Base-by-base conservation (phyloP, 2,888 invertebrate species). In the Acrobeloides nanus region DNA sequence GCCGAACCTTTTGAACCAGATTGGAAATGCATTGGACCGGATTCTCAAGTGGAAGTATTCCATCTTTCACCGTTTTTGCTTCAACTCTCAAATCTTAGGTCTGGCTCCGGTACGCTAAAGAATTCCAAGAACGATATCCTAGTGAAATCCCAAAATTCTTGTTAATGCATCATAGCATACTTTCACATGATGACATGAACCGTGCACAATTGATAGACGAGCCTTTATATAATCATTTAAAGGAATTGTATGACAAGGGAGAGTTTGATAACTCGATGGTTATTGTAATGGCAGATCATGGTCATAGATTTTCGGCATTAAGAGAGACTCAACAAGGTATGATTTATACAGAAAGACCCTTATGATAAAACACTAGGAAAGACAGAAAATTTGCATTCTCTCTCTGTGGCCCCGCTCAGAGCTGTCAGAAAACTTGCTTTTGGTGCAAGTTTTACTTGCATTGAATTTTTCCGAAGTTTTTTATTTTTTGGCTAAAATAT, bases 241-340 rank as follows among this genome's bases (percentile, higher is more conserved):
- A 40, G 58, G 51, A 37, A 12, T 21, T 53, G 21, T 25, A 41
- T 34, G 71, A 77, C 3, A 78, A 78, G 1, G 83, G 83, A 0
- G 75, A 82, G 31, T 76, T 89, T 18, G 82, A 89, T 54, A 82
- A 86, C 61, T 87, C 90, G 0, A 72, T 92, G 55, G 75, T 93
- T 0, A 82, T 92, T 44, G 72, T 92, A 3, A 88, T 92, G 87
- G 84, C 88, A 3, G 92, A 93, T 76, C 92, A 93, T 75, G 92
- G 92, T 0, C 84, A 85, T 53, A 83, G 89, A 71, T 89, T 86
- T 75, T 83, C 85, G 0, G 80, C 82, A 42, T 81, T 89, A 7
- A 81, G 92, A 0, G 82, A 84, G 63, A 89, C 89, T 0, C 78
- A 86, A 6, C 89, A 90, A 74, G 92, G 90, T 25, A 25, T 20